Evolutionary conservation across 2,113 vertebrate genomes (phyloP).

Genomic region (Calyptomena viridis): DNA sequence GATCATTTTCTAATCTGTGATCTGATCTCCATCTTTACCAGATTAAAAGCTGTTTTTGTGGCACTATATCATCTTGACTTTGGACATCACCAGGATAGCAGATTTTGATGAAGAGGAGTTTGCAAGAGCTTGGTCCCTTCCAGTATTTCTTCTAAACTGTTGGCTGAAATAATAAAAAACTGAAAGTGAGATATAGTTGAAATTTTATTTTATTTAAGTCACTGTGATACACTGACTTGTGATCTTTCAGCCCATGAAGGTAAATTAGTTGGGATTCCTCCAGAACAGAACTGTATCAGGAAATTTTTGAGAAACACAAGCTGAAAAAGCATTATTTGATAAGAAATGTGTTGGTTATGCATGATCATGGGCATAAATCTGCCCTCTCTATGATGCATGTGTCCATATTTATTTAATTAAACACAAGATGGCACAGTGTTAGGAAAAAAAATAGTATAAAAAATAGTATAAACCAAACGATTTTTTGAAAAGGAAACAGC

Average conservation of each 20-base stretch:
- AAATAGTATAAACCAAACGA: fast-evolving
- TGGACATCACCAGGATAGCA: fast-evolving
- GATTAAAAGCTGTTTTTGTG: not conserved
- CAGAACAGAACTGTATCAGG: not conserved
- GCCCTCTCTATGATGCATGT: not conserved
- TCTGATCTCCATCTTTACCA: not conserved
- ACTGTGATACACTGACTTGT: not conserved
- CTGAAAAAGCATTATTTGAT: not conserved
- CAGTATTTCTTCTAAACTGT: not conserved
- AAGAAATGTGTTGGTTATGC: not conserved
- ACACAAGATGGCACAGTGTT: not conserved
- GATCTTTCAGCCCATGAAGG: not conserved
- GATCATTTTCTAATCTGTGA: not conserved
- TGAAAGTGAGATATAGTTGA: not conserved
- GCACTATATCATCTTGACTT: not conserved
- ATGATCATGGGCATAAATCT: not conserved
- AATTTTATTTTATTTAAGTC: not conserved
- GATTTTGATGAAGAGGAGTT: not conserved
- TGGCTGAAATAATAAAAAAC: not conserved
- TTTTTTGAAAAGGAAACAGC: not conserved
- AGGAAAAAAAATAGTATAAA: not conserved
- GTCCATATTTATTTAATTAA: not conserved
- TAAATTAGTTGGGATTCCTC: not conserved
- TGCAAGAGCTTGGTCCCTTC: not conserved
- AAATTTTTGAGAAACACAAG: not conserved